phyloP scores from a whole-genome alignment of 2,113 vertebrate genomes.

The Leucopsar rothschildi region DNA sequence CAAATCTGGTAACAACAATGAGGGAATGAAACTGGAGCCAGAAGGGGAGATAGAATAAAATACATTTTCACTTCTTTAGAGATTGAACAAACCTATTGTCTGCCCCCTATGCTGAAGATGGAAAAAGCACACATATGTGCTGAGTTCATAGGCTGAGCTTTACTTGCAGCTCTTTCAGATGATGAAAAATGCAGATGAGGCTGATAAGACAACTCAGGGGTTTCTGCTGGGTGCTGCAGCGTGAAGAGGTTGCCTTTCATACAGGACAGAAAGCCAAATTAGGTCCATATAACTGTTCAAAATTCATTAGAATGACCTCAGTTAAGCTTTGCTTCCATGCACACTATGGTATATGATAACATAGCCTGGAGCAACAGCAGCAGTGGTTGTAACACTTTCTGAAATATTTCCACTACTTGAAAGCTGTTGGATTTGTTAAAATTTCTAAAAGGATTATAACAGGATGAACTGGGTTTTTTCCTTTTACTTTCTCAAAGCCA shows the following conservation, averaged over 20 bases:
- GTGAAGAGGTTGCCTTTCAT: conserved; percentile 14
- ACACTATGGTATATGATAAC: conserved; percentile 25
- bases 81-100: not conserved
- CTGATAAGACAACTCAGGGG: not conserved
- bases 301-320: conserved; percentile 59
- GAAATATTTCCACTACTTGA: conserved; percentile 50
- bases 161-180: conserved; percentile 22
- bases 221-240: conserved; percentile 10
- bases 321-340: conserved; percentile 47
- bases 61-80: not conserved
- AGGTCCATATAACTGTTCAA: conserved; percentile 39
- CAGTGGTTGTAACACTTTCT: not conserved
- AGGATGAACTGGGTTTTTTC: conserved; percentile 40
- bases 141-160: not conserved
- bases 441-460: conserved; percentile 63
- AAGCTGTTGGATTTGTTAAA: conserved; percentile 53
- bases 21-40: not conserved
- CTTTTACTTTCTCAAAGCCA: conserved; percentile 53
- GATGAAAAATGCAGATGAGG: conserved; percentile 18
- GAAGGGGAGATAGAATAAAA: conserved; percentile 15
- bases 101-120: not conserved
- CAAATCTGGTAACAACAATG: conserved; percentile 13
- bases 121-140: not conserved
- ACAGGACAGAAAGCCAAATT: conserved; percentile 45
- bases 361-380: conserved; percentile 44